Base-by-base conservation (phyloP, 2,113 vertebrate genomes). In the Pycnonotus jocosus region DNA sequence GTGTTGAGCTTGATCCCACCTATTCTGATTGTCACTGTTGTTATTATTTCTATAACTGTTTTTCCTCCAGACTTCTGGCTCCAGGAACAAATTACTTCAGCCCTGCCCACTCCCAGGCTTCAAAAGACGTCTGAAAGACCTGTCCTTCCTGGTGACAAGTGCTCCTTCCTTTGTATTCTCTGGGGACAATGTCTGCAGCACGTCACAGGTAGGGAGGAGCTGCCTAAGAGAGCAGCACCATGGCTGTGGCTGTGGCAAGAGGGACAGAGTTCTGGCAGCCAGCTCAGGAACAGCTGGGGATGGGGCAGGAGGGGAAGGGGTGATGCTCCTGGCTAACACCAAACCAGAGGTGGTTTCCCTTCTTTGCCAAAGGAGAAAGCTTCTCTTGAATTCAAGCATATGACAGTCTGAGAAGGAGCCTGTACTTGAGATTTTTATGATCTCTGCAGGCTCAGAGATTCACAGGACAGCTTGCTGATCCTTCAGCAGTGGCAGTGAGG, bases 21-120 rank as follows among this genome's bases (percentile, higher is more conserved):
- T 94, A 73, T 77, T 66, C 50, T 47, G 42, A 81, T 90, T 83
- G 79, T 72, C 74, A 22, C 53, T 77, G 62, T 51, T 83, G 77
- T 70, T 81, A 27, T 83, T 88, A 86, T 92, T 95, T 91, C 93
- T 90, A 16, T 53, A 54, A 54, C 65, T 15, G 7, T 53, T 94
- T 85, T 93, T 56, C 92, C 88, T 94, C 73, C 93, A 90, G 91
- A 37, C 40, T 91, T 76, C 83, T 70, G 77, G 57, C 57, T 92
- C 57, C 4, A 6, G 93, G 70, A 92, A 85, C n/a, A 65, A 25
- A 15, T 83, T 47, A 68, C 45, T 84, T 71, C n/a, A 89, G 50
- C 81, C 78, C 53, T 79, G 83, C 73, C 92, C 16, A 3, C 62
- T 77, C 90, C 71, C 6, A 13, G 44, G 42, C 82, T 94, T 95